A percentile compares a stretch with the other conserved stretches of the same genome.
Evolutionary conservation across 2,113 vertebrate genomes (phyloP).

Genomic region (Psittacus erithacus): DNA sequence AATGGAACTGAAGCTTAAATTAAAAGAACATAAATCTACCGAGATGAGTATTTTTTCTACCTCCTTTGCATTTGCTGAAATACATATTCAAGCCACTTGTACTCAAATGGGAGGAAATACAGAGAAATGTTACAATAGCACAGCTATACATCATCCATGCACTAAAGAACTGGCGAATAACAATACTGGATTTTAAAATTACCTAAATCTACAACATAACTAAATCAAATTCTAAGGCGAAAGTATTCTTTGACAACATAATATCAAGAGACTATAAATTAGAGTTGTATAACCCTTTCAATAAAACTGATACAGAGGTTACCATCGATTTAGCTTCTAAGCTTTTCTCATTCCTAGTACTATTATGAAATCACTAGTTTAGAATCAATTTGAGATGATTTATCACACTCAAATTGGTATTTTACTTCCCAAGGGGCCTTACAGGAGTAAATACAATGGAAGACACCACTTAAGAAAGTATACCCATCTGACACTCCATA

Average conservation of each 20-base stretch:
- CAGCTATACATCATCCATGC: background rate
- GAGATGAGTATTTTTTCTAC: slow-evolving; percentile 33
- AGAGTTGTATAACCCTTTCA: background rate
- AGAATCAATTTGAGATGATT: background rate
- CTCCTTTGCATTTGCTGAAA: background rate
- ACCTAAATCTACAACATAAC: background rate
- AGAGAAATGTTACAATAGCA: background rate
- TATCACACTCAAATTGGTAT: background rate
- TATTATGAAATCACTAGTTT: background rate
- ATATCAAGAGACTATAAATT: background rate
- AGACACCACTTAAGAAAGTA: background rate
- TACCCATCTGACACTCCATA: background rate
- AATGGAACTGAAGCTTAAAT: slow-evolving; percentile 63
- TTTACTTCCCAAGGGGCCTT: background rate
- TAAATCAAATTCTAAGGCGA: background rate
- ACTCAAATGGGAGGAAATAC: background rate
- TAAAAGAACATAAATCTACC: slow-evolving; percentile 71
- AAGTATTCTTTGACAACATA: background rate
- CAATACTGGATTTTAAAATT: background rate
- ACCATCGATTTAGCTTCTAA: background rate
- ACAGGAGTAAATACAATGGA: background rate
- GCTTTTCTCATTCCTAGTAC: background rate
- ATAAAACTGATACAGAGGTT: background rate
- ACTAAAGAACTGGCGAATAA: background rate
- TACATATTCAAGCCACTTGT: background rate